Base-by-base conservation (phyloP, 1,140 invertebrate species). In the Calycopis cecrops region DNA sequence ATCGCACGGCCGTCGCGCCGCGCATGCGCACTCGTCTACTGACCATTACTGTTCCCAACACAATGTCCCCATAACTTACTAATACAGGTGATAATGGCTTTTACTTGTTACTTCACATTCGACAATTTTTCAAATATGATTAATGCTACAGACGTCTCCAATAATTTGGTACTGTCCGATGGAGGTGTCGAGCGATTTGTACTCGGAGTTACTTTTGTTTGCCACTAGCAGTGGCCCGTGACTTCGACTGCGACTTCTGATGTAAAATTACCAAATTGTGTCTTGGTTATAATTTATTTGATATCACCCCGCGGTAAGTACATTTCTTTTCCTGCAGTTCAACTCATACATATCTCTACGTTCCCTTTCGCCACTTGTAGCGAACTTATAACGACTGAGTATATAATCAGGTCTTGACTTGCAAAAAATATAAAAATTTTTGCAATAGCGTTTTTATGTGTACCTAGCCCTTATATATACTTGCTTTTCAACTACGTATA, bases 401-500 rank as follows among this genome's bases (percentile, higher is more conserved):
- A n/a, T n/a, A n/a, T n/a, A n/a, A n/a, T n/a, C n/a, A n/a, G n/a
- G n/a, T n/a, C n/a, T n/a, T n/a, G n/a, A n/a, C n/a, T n/a, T n/a
- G n/a, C n/a, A n/a, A n/a, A n/a, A n/a, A n/a, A n/a, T n/a, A n/a
- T n/a, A n/a, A n/a, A n/a, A n/a, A n/a, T n/a, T n/a, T n/a, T n/a
- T n/a, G n/a, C n/a, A n/a, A n/a, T n/a, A n/a, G n/a, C n/a, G n/a
- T n/a, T n/a, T n/a, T n/a, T n/a, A n/a, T n/a, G n/a, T n/a, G n/a
- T n/a, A n/a, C n/a, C n/a, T n/a, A n/a, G n/a, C n/a, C n/a, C n/a
- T n/a, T n/a, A n/a, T n/a, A n/a, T n/a, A n/a, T 80, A 77, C 81
- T 85, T 83, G 83, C 78, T 83, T 82, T 82, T 80, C 74, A 76
- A 76, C 68, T 69, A 60, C 71, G 76, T 68, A 69, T 70, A 76